Conservation (phyloP, 2,797 vertebrate genomes). For the Aratinga solstitialis region DNA sequence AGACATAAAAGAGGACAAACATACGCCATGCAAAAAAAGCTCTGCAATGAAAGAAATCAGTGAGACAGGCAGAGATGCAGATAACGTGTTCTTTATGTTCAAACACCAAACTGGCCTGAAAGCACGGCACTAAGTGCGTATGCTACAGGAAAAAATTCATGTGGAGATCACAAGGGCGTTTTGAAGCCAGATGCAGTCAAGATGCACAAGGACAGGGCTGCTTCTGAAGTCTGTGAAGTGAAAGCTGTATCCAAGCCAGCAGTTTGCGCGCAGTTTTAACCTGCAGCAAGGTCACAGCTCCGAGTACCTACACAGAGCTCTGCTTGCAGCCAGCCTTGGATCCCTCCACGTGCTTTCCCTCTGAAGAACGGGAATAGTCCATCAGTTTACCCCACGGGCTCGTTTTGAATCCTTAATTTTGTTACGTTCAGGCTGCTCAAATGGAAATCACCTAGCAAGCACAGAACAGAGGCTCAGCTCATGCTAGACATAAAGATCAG, state of each 20-base stretch:
- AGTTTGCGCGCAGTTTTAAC: background rate
- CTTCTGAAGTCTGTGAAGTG: background rate
- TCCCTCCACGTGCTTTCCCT: background rate
- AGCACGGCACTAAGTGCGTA: background rate
- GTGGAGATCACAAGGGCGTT: background rate
- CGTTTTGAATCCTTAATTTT: background rate
- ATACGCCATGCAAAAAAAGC: background rate
- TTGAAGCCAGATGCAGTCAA: background rate
- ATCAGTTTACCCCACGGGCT: background rate
- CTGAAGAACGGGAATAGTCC: background rate
- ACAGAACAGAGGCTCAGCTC: conserved; percentile 19
- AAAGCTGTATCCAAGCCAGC: background rate
- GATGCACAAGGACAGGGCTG: background rate
- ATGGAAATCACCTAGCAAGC: conserved; percentile 44
- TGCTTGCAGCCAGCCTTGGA: background rate
- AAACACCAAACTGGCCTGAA: conserved; percentile 11
- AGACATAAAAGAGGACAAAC: conserved; percentile 43
- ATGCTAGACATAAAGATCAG: conserved; percentile 33
- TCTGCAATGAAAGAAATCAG: conserved; percentile 4
- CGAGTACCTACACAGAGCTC: background rate
- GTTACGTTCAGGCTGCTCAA: background rate
- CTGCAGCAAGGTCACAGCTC: background rate
- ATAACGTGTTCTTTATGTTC: conserved; percentile 9
- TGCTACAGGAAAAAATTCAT: background rate
- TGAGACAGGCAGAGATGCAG: background rate